Evolutionary conservation across 2,888 invertebrate species (phyloP).

Genomic region (Parelbella ahira): DNA sequence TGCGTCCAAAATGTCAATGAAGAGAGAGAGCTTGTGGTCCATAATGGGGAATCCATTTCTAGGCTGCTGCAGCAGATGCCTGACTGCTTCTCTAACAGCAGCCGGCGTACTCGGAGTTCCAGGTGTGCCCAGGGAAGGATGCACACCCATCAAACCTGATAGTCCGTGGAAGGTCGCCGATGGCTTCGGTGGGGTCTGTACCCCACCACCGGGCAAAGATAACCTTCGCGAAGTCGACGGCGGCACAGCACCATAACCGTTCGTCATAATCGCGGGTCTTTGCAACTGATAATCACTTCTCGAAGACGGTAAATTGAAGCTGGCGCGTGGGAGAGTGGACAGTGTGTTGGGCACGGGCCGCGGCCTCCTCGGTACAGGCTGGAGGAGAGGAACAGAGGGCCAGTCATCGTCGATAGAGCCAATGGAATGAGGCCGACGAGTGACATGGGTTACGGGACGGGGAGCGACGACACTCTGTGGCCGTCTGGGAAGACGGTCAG

Average conservation of each 20-base stretch:
- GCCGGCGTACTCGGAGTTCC: constrained; percentile 80
- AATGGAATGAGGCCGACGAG: constrained; percentile 82
- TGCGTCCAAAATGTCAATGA: constrained; percentile 90
- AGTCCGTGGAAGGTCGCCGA: constrained; percentile 83
- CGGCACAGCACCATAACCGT: constrained; percentile 72
- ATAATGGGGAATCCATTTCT: constrained; percentile 88
- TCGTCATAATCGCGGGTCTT: constrained; percentile 75
- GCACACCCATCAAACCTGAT: constrained; percentile 53
- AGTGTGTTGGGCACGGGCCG: constrained; percentile 62
- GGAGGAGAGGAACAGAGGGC: constrained; percentile 71
- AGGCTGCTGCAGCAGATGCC: constrained; percentile 84
- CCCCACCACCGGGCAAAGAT: constrained; percentile 77
- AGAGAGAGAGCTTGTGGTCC: constrained; percentile 88
- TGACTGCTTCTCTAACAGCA: constrained; percentile 85
- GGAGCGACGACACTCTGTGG: constrained; percentile 79
- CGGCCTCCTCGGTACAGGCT: constrained; percentile 78
- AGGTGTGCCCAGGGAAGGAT: constrained; percentile 56
- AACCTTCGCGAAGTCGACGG: constrained; percentile 75
- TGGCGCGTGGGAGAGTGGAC: constrained; percentile 67
- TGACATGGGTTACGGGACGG: constrained; percentile 52
- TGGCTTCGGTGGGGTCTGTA: constrained; percentile 75
- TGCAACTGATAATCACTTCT: constrained; percentile 83
- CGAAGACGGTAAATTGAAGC: constrained; percentile 79
- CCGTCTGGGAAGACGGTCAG: constrained; percentile 58
- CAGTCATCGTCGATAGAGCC: constrained; percentile 73